These are phyloP conservation scores for Caenorhabditis angaria DNA, from an alignment of 2,888 invertebrate genomes.

Conservation along the genomic window DNA sequence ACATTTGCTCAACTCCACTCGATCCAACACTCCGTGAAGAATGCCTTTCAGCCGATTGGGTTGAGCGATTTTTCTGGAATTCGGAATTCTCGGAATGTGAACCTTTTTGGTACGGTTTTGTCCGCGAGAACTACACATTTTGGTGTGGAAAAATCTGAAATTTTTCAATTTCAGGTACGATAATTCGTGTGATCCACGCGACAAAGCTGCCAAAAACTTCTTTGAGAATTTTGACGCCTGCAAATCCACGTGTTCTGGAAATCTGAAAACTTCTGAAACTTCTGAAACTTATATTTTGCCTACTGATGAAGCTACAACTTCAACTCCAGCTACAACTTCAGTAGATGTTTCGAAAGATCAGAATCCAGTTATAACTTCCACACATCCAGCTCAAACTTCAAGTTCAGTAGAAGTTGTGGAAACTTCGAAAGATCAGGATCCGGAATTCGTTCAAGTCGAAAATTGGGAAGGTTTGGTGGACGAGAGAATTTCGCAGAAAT, in stretches of 20 bases:
- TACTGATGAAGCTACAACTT: not conserved
- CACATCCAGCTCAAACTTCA: not conserved
- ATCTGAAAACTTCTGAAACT: not conserved
- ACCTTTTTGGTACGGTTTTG: too few species aligned
- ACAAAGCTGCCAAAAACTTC: constrained; percentile 48
- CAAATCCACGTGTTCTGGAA: constrained; percentile 16
- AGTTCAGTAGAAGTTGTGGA: not conserved
- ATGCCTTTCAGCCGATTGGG: constrained; percentile 52
- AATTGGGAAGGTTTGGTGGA: not conserved
- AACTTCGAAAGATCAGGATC: constrained; percentile 9
- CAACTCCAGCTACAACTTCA: not conserved
- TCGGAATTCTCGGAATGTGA: constrained; percentile 53
- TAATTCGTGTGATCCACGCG: constrained; percentile 54
- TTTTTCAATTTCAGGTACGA: too few species aligned
- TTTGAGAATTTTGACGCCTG: constrained; percentile 46
- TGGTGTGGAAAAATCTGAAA: too few species aligned
- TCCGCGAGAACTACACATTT: too few species aligned
- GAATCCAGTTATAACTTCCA: not conserved
- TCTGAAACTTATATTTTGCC: not conserved
- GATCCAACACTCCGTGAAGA: constrained; percentile 49
- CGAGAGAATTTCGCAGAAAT: not conserved
- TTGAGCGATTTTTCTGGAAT: constrained; percentile 53
- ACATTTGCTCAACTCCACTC: constrained; percentile 36
- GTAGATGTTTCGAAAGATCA: too few species aligned
- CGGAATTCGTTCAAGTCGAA: constrained; percentile 25